Percentiles rank a stretch among this genome's conserved stretches.
phyloP scores from a whole-genome alignment of 2,888 invertebrate species.

The Mythimna albipuncta region DNA sequence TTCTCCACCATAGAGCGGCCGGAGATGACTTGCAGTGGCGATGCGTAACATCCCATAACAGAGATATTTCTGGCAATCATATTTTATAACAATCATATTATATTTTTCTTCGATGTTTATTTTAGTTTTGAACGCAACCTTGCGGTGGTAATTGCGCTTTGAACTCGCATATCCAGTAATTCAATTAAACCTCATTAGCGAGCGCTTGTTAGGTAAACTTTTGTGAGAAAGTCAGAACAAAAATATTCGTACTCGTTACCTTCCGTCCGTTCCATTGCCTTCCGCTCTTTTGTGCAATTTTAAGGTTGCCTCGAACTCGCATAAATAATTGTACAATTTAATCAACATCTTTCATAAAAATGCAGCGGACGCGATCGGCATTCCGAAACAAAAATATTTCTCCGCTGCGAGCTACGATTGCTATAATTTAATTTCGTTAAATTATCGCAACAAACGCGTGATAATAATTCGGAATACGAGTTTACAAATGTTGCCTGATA shows the following conservation, averaged over 20 bases:
- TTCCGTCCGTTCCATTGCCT: conserved; percentile 48
- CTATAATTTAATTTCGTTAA: conserved; percentile 38
- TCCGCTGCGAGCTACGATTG: conserved; percentile 12
- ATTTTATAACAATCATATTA: conserved; percentile 17
- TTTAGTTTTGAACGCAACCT: conserved; percentile 37
- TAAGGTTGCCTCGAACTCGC: conserved; percentile 49
- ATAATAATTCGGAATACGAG: conserved; percentile 22
- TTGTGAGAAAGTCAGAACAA: conserved; percentile 45
- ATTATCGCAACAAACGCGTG: conserved; percentile 16
- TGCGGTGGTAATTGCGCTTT: conserved; percentile 30
- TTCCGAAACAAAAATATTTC: conserved; percentile 36
- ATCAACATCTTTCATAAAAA: conserved; percentile 56
- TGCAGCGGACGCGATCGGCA: conserved; percentile 33
- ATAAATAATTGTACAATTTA: conserved; percentile 54
- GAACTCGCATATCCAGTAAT: conserved; percentile 44
- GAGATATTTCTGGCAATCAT: conserved; percentile 30
- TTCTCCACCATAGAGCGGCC: conserved; percentile 25
- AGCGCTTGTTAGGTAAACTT: conserved; percentile 52
- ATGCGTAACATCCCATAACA: conserved; percentile 22
- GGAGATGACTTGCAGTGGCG: conserved; percentile 57
- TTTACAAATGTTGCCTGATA: conserved; percentile 8
- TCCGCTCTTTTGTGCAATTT: conserved; percentile 58
- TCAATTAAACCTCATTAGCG: conserved; percentile 60
- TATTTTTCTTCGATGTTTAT: conserved; percentile 11
- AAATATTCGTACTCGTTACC: conserved; percentile 45